Evolutionary conservation across 2,797 vertebrate species (phyloP), one percentile per base, ranked within the genome.

Genomic region (Microcaecilia unicolor): DNA sequence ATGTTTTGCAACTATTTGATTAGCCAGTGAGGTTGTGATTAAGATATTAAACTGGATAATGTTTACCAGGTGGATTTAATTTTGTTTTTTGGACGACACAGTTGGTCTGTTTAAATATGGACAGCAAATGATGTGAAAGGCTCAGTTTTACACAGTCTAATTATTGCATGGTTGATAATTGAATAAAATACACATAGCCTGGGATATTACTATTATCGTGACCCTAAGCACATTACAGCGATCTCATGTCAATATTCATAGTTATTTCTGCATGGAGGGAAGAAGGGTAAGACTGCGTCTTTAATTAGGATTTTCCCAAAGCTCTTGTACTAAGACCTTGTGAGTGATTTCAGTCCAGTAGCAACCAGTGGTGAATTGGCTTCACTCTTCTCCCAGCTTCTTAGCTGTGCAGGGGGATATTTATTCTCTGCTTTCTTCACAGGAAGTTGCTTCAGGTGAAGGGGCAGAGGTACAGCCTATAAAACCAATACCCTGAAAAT

Each of bases 401-500:
- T 9, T 33, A 44, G 56, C 10, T 1, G 6, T 40, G 37, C 22
- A 15, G 24, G 6, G 48, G 32, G 35, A 52, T 50, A 40, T 23
- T 43, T 41, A 40, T 58, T 56, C 51, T 80, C 76, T 82, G 67
- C 77, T 73, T 71, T 46, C 64, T 46, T 39, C 58, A 36, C 61
- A 57, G 67, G 54, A 71, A 71, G 61, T 52, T 14, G 58, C 50
- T 56, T 63, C 55, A 51, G 61, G 48, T 67, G 57, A 53, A 13
- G 22, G 57, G 55, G 58, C 60, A 38, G 57, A 64, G 62, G 57
- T 52, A 47, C 42, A 0, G 51, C 29, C 1, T 44, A 42, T 46
- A 22, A 50, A 62, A 62, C 57, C 48, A 55, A 37, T 60, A 58
- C 48, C 49, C 54, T 37, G 51, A 36, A 43, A 22, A 47, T 48